These are phyloP conservation scores for Chiloscyllium punctatum DNA, from an alignment of 2,797 vertebrate genomes.

Conservation along the genomic window DNA sequence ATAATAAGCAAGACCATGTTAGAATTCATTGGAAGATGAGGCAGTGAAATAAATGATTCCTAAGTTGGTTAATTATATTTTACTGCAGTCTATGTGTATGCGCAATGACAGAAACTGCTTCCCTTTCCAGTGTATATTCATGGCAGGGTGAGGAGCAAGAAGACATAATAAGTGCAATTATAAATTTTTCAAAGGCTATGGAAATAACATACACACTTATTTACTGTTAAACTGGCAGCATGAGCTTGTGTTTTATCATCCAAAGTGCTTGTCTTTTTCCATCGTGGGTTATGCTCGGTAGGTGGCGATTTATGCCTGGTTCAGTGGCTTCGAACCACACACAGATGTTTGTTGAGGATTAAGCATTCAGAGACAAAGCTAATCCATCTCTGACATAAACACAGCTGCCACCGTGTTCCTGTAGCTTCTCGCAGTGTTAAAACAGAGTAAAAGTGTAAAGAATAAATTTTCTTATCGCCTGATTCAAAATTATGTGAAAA, in stretches of 20 bases:
- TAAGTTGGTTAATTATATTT: slow-evolving; percentile 11
- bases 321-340: background rate
- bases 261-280: slow-evolving; percentile 3
- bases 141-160: background rate
- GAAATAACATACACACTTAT: slow-evolving; percentile 13
- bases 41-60: slow-evolving; percentile 28
- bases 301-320: slow-evolving; percentile 33
- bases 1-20: background rate
- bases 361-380: slow-evolving; percentile 23
- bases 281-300: background rate
- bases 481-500: background rate
- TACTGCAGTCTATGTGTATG: background rate
- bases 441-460: slow-evolving; percentile 6
- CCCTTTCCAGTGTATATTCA: slow-evolving; percentile 4
- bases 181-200: background rate
- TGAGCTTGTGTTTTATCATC: slow-evolving; percentile 9
- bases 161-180: slow-evolving; percentile 34
- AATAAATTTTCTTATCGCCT: background rate
- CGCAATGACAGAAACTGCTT: slow-evolving; percentile 16
- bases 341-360: slow-evolving; percentile 34
- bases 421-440: background rate
- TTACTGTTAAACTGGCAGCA: slow-evolving; percentile 28
- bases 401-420: slow-evolving; percentile 26
- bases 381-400: slow-evolving; percentile 38
- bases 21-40: background rate